Base-by-base conservation (phyloP, 2,113 vertebrate species). In the Mirza zaza region DNA sequence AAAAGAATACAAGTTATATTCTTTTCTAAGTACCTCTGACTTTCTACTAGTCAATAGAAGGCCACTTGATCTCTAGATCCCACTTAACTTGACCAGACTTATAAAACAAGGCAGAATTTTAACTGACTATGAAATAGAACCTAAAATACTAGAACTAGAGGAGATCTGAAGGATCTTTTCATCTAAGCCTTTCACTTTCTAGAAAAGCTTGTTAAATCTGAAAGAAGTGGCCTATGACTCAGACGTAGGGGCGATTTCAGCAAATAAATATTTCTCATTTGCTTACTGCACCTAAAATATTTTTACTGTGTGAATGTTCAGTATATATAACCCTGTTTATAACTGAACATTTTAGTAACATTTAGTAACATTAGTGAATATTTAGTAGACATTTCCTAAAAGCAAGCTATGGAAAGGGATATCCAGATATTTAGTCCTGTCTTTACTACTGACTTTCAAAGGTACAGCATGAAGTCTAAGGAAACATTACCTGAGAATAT, bases 401-500 rank as follows among this genome's bases (percentile, higher is more conserved):
- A 83, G 21, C 36, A 88, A 85, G 75, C 61, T 85, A 81, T 4
- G 84, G 8, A 84, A 20, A 90, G 20, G 45, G 70, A 92, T 61
- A 80, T 71, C 23, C 17, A 95, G 79, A 85, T 61, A 95, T 79
- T 68, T 57, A 88, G 29, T 83, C 25, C 79, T 84, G 2, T 65
- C 27, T 94, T 96, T 81, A 85, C 42, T 86, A 75, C 6, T 63
- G 63, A 79, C 48, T 93, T 91, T 90, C 34, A 96, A 85, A 83
- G 42, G 17, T 34, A 75, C 61, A 94, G 68, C 11, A 23, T 75
- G 61, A 77, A 48, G 48, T 25, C 29, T 14, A 88, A 95, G 42
- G 97, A 98, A 59, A 8, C 13, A 89, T 96, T 99, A 99, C 99
- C 99, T 99, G 98, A 99, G 98, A 98, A 99, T 99, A 97, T 99